Conservation (phyloP, 30 jellyfish, hydroid and myxozoan species). For the Clytia hemisphaerica region DNA sequence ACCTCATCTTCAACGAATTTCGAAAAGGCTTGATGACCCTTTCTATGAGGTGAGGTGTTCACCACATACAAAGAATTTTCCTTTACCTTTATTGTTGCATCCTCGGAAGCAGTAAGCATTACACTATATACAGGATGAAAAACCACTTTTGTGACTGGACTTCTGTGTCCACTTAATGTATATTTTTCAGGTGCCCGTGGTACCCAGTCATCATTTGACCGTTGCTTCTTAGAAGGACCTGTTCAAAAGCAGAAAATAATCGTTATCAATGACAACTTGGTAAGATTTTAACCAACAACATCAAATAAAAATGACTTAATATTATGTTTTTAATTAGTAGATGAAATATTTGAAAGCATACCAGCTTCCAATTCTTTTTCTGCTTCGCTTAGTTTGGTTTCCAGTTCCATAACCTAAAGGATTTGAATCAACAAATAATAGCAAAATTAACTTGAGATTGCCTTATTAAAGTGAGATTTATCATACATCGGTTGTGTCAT, state of each 20-base stretch:
- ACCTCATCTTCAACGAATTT: no score
- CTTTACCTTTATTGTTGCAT: slow-evolving; percentile 94
- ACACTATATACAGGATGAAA: slow-evolving; percentile 99
- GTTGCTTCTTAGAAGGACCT: slow-evolving; percentile 93
- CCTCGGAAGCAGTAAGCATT: slow-evolving; percentile 96
- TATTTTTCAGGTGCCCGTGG: slow-evolving; percentile 99
- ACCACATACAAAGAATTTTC: no score
- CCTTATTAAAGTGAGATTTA: no score
- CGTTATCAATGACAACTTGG: not conserved
- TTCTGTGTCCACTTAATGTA: slow-evolving; percentile 93
- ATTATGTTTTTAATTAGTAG: not conserved
- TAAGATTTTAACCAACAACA: not conserved
- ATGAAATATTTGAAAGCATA: not conserved
- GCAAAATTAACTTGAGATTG: no score
- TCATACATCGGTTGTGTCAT: no score
- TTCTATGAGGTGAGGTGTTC: no score
- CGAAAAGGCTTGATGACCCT: no score
- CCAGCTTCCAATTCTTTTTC: slow-evolving; percentile 96
- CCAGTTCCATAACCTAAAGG: slow-evolving; percentile 92
- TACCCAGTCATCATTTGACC: slow-evolving; percentile 91
- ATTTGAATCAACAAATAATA: not conserved
- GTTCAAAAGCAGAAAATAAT: no score
- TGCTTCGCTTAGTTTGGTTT: slow-evolving; percentile 70
- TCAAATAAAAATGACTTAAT: not conserved
- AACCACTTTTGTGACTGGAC: slow-evolving; percentile 92